A percentile compares a stretch with the other conserved stretches of the same genome.
Conservation (phyloP, 2,888 invertebrate species). For the Criorhina ranunculi region DNA sequence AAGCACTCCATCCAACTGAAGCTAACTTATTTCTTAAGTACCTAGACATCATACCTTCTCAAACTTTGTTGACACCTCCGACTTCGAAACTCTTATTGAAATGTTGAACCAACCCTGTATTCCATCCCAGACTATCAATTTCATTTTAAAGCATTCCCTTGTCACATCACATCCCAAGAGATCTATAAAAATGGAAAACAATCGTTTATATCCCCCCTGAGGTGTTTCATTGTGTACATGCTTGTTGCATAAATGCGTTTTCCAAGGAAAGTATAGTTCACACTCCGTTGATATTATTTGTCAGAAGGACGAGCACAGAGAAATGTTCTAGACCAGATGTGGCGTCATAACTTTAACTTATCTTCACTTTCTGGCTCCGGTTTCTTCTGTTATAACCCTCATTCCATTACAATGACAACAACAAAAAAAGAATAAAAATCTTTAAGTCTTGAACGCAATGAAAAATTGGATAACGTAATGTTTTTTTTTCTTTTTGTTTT, state of each 20-base stretch:
- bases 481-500: constrained; percentile 22
- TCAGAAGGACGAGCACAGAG: constrained; percentile 26
- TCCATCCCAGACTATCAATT: background rate
- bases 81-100: too few relatives aligned
- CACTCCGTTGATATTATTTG: constrained; percentile 57
- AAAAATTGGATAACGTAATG: constrained; percentile 69
- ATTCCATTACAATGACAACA: background rate
- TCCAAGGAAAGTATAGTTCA: constrained; percentile 41
- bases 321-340: constrained; percentile 60
- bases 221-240: constrained; percentile 14
- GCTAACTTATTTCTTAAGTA: too few relatives aligned
- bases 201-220: background rate
- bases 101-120: background rate
- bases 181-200: constrained; percentile 3
- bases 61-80: too few relatives aligned
- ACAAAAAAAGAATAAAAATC: constrained; percentile 14
- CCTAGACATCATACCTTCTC: too few relatives aligned
- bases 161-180: constrained; percentile 9
- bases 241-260: constrained; percentile 44
- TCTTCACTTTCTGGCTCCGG: constrained; percentile 39
- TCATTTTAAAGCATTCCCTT: background rate
- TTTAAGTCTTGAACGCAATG: constrained; percentile 50
- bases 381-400: background rate
- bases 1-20: too few relatives aligned
- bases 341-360: constrained; percentile 55